A percentile compares a stretch with the other conserved stretches of the same genome.
These are phyloP conservation scores for Bovichtus variegatus DNA, from an alignment of 2,797 vertebrate species.

Conservation along the genomic window DNA sequence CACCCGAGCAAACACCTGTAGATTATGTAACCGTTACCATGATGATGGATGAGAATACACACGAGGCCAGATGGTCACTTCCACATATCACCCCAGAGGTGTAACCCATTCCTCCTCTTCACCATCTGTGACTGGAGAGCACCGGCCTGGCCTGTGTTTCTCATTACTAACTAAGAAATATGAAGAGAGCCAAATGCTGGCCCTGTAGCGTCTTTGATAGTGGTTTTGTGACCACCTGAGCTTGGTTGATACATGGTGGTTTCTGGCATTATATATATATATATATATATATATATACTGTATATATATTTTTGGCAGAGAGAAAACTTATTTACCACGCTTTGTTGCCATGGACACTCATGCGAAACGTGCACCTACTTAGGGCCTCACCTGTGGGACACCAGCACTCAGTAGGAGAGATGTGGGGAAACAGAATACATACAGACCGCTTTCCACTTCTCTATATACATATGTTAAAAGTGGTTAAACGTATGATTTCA, in stretches of 20 bases:
- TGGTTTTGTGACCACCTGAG: slow-evolving; percentile 8
- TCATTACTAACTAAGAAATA: slow-evolving; percentile 66
- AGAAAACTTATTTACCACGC: slow-evolving; percentile 23
- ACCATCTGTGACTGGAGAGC: slow-evolving; percentile 68
- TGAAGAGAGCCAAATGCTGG: slow-evolving; percentile 31
- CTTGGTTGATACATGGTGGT: slow-evolving; percentile 7
- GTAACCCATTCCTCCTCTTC: slow-evolving; percentile 67
- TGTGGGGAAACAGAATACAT: slow-evolving; percentile 10
- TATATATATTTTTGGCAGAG: too few species aligned
- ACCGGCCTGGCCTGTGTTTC: slow-evolving; percentile 57
- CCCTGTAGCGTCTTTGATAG: slow-evolving; percentile 18
- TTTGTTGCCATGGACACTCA: slow-evolving; percentile 24
- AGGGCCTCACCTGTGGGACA: slow-evolving; percentile 30
- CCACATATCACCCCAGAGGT: slow-evolving; percentile 66
- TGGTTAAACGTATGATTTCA: slow-evolving; percentile 20
- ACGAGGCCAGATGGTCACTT: slow-evolving; percentile 72
- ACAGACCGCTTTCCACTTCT: slow-evolving; percentile 45
- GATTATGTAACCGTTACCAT: slow-evolving; percentile 65
- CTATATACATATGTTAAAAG: slow-evolving; percentile 24
- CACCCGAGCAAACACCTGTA: slow-evolving; percentile 56
- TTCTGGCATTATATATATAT: slow-evolving; percentile 23
- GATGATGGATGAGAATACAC: slow-evolving; percentile 69
- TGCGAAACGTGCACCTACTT: slow-evolving; percentile 20
- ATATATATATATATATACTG: too few species aligned
- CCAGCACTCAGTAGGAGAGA: slow-evolving; percentile 10